phyloP scores from a whole-genome alignment of 2,888 invertebrate species.

The Kryphioiulus occultus region DNA sequence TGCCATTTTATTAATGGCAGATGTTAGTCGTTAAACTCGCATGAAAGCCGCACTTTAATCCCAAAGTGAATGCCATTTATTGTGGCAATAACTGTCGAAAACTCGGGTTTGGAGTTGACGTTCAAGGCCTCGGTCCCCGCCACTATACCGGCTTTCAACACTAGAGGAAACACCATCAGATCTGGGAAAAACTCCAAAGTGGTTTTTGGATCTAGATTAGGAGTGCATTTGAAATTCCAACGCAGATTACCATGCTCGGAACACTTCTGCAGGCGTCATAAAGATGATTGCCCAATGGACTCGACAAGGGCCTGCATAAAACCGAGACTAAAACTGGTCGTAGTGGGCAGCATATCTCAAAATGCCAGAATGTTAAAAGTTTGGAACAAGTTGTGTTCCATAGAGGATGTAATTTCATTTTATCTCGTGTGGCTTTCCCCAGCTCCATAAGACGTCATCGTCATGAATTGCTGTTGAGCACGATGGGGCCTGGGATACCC shows the following conservation, averaged over 20 bases:
- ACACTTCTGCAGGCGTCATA: neutral
- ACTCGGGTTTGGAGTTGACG: neutral
- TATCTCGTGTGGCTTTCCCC: neutral
- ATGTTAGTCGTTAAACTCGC: conserved; percentile 12
- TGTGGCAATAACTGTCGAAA: neutral
- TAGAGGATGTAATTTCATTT: neutral
- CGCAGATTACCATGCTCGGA: neutral
- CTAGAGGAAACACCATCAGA: neutral
- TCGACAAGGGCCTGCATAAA: neutral
- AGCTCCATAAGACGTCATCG: neutral
- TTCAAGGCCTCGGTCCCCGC: neutral
- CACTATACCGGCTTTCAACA: neutral
- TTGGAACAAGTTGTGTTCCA: neutral
- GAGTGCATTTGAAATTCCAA: neutral
- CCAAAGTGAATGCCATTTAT: neutral
- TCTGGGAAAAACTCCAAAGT: neutral
- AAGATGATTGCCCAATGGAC: neutral
- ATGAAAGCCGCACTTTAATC: conserved; percentile 30
- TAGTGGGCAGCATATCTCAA: too few relatives aligned
- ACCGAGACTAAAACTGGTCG: neutral
- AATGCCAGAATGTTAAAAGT: neutral
- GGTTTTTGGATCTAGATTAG: neutral
- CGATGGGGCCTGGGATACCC: neutral
- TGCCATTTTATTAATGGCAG: conserved; percentile 9
- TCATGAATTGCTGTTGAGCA: neutral